Percentiles rank a stretch among this genome's conserved stretches.
Evolutionary conservation across 2,797 vertebrate species (phyloP).

Genomic region (Lycodopsis pacificus): DNA sequence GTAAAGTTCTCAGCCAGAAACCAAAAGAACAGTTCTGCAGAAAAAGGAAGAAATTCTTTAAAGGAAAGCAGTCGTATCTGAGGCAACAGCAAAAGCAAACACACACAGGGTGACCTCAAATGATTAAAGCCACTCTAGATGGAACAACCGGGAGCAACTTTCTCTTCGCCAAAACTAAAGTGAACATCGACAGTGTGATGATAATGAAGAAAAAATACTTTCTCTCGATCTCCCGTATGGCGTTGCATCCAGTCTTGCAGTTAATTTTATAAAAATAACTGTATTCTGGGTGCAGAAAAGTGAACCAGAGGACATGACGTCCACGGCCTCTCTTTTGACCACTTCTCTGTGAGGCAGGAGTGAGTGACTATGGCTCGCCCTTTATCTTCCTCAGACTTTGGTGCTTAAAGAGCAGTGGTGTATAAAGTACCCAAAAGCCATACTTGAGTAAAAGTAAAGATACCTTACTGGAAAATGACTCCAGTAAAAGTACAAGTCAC

Average conservation of each 20-base stretch:
- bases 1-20: background rate
- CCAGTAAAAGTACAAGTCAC: no score
- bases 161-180: background rate
- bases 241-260: background rate
- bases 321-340: constrained; percentile 5
- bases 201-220: background rate
- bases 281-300: background rate
- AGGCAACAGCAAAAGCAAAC: background rate
- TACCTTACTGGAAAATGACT: no score
- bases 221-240: background rate
- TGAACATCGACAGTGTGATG: background rate
- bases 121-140: constrained; percentile 8
- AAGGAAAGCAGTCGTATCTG: background rate
- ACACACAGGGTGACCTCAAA: background rate
- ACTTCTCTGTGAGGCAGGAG: constrained; percentile 8
- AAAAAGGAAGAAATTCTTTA: background rate
- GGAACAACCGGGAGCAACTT: background rate
- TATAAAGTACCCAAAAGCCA: no score
- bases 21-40: background rate
- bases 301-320: constrained; percentile 1
- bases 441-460: no score
- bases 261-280: background rate
- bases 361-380: background rate
- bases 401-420: background rate
- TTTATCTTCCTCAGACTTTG: background rate